phyloP scores from a whole-genome alignment of 2,888 invertebrate genomes.

The Stenolophus ochropezus region DNA sequence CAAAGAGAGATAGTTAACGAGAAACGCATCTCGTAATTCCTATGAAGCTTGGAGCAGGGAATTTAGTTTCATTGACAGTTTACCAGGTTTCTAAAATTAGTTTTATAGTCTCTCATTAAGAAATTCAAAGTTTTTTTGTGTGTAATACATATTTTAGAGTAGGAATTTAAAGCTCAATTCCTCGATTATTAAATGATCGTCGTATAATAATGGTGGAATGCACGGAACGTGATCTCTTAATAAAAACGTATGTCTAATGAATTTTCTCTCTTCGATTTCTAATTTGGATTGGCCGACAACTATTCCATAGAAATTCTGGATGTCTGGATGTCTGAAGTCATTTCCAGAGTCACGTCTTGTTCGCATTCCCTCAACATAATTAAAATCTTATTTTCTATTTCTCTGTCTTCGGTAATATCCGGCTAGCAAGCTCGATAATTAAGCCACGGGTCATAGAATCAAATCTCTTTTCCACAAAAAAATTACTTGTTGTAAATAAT shows the following conservation, averaged over 20 bases:
- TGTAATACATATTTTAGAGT: no score
- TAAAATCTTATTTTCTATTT: background rate
- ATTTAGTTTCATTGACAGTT: no score
- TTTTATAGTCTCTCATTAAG: no score
- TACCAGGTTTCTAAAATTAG: no score
- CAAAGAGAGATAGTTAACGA: no score
- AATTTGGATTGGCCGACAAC: background rate
- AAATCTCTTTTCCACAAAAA: no score
- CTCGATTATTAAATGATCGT: background rate
- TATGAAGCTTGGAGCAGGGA: no score
- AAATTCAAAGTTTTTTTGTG: no score
- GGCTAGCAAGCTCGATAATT: background rate
- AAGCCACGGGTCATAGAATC: no score
- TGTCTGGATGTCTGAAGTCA: background rate
- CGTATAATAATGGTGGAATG: background rate
- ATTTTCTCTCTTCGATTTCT: background rate
- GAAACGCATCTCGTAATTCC: no score
- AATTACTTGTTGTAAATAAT: no score
- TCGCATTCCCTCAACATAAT: background rate
- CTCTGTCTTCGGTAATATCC: background rate
- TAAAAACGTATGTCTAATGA: background rate
- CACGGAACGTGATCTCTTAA: background rate
- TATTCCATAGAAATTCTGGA: background rate
- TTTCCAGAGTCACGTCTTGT: background rate
- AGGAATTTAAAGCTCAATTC: no score